phyloP scores from a whole-genome alignment of 2,797 vertebrate genomes.

The Gephyroberyx darwinii region DNA sequence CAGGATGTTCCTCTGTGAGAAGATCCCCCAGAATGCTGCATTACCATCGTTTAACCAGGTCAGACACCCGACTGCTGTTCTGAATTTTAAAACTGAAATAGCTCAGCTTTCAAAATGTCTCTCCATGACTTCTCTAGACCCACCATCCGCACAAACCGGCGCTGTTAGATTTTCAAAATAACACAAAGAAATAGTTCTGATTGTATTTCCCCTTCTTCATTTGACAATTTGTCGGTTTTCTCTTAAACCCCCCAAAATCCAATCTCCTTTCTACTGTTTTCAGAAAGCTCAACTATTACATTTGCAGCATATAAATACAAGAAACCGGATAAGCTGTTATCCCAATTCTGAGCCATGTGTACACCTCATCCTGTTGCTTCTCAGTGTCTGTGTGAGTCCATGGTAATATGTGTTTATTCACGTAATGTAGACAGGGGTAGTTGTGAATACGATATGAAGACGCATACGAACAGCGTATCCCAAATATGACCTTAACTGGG shows the following conservation, averaged over 20 bases:
- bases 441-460: constrained; percentile 3
- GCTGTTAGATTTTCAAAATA: too few species aligned
- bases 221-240: too few species aligned
- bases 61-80: background rate
- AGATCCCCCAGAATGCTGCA: background rate
- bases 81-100: background rate
- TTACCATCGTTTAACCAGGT: constrained; percentile 4
- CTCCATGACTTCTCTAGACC: background rate
- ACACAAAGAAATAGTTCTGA: too few species aligned
- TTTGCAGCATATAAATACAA: too few species aligned
- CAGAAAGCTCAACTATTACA: too few species aligned
- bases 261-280: too few species aligned
- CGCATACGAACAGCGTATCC: background rate
- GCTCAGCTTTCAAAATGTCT: constrained; percentile 1
- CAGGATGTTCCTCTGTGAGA: background rate
- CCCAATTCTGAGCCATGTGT: too few species aligned
- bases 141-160: background rate
- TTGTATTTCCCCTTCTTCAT: too few species aligned
- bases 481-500: background rate
- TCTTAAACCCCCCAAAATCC: too few species aligned
- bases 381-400: background rate
- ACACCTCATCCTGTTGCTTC: background rate
- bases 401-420: background rate
- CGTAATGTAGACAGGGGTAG: background rate
- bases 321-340: too few species aligned